Conservation (phyloP, 2,797 vertebrate genomes). For the Rhadinocentrus ornatus region DNA sequence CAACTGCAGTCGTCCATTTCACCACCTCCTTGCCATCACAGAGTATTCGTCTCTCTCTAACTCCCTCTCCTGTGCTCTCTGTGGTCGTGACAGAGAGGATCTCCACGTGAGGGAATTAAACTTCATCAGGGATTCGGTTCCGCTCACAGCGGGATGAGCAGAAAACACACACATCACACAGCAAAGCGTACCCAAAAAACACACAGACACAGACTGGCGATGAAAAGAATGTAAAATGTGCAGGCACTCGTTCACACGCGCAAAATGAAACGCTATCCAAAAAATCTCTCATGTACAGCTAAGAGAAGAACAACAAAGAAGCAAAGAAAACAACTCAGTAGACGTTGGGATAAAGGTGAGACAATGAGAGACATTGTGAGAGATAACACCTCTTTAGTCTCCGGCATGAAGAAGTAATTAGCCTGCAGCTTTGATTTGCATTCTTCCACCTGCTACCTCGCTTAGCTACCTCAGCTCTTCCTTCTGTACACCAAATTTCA, state of each 20-base stretch:
- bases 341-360: constrained; percentile 55
- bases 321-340: constrained; percentile 58
- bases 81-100: constrained; percentile 73
- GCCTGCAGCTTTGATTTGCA: constrained; percentile 47
- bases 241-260: constrained; percentile 11
- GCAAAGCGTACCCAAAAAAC: constrained; percentile 42
- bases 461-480: constrained; percentile 20
- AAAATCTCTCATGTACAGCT: constrained; percentile 59
- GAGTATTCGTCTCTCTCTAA: constrained; percentile 51
- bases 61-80: constrained; percentile 46
- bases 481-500: constrained; percentile 42
- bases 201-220: constrained; percentile 44
- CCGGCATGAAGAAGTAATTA: constrained; percentile 72
- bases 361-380: constrained; percentile 39
- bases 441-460: constrained; percentile 55
- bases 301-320: constrained; percentile 51
- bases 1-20: constrained; percentile 83
- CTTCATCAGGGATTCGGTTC: constrained; percentile 73
- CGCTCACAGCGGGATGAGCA: constrained; percentile 58
- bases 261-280: constrained; percentile 35
- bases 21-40: constrained; percentile 71
- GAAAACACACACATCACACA: constrained; percentile 34
- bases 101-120: constrained; percentile 77
- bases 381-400: constrained; percentile 66
- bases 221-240: constrained; percentile 40